Evolutionary conservation across 2,113 vertebrate genomes (phyloP), one percentile per base, ranked within the genome.

Genomic region (Ascaphus truei): DNA sequence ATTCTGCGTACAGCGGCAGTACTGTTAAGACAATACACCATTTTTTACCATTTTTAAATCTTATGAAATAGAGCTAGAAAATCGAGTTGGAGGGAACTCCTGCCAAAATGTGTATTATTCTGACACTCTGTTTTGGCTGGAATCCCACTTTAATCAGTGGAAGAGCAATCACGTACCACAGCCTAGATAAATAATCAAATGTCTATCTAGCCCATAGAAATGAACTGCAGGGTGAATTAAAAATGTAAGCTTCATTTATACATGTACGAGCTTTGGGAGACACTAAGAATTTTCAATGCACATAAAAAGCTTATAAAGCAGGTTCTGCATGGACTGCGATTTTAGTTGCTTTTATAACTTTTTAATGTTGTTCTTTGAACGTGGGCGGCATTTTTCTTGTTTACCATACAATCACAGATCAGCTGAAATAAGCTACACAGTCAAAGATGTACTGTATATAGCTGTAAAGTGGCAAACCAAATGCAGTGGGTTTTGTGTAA

Each of bases 401-500:
- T 33, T 29, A 7, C 3, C 6, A 22, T 27, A n/a, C 2, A 45
- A 13, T 47, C 31, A 34, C 71, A 78, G 81, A 78, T 65, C 23
- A 72, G 37, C 64, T 78, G 41, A 68, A 41, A 55, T 65, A 36
- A 36, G 45, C 25, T 78, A 23, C 3, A 30, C 67, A 68, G 63
- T 75, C 45, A 72, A 56, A 75, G 62, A 2, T 27, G 61, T 73
- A 66, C 71, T 27, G 61, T 73, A 66, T 72, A 29, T 16, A 55
- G 68, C 31, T 75, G 71, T 74, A 75, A 65, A 58, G 58, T 26
- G 78, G 62, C 50, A 56, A 76, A 73, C 56, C 62, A 79, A 77
- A 80, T 41, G 71, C 73, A 79, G 73, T 76, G 73, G 73, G 75
- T 26, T 73, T 74, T 55, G 57, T 77, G 78, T 87, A 81, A 86